Conservation (phyloP, 2,888 invertebrate species). For the Crepidodera aurea region DNA sequence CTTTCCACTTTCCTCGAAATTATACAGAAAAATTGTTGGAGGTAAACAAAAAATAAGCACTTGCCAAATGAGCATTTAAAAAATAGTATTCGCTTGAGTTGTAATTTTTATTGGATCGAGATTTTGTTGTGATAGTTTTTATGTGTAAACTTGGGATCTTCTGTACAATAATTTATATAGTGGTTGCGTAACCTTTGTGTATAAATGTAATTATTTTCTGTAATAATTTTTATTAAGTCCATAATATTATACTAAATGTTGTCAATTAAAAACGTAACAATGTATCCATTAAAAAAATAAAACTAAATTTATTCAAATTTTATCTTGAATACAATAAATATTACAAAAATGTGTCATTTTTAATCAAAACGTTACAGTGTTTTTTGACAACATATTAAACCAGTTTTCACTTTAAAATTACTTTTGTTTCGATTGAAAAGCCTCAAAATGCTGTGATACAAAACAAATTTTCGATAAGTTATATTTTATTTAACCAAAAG, state of each 20-base stretch:
- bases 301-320: not conserved
- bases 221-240: constrained; percentile 9
- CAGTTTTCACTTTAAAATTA: not conserved
- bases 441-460: constrained; percentile 59
- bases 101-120: not conserved
- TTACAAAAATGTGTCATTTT: too few relatives aligned
- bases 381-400: constrained; percentile 18
- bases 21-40: too few relatives aligned
- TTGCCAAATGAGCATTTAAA: not conserved
- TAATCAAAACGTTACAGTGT: too few relatives aligned
- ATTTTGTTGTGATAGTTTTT: constrained; percentile 2
- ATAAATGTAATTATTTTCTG: constrained; percentile 8
- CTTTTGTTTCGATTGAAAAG: constrained; percentile 50
- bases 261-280: not conserved
- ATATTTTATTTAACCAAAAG: constrained; percentile 23
- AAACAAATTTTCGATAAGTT: constrained; percentile 42
- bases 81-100: not conserved
- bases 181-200: constrained; percentile 6
- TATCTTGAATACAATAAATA: not conserved
- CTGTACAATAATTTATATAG: constrained; percentile 3
- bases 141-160: constrained; percentile 16
- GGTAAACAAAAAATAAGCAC: not conserved
- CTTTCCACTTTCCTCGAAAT: too few relatives aligned
- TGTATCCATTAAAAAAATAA: not conserved
- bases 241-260: not conserved